Evolutionary conservation across 2,888 invertebrate genomes (phyloP), one percentile per base, ranked within the genome.

Genomic region (Heterodera filipjevi): DNA sequence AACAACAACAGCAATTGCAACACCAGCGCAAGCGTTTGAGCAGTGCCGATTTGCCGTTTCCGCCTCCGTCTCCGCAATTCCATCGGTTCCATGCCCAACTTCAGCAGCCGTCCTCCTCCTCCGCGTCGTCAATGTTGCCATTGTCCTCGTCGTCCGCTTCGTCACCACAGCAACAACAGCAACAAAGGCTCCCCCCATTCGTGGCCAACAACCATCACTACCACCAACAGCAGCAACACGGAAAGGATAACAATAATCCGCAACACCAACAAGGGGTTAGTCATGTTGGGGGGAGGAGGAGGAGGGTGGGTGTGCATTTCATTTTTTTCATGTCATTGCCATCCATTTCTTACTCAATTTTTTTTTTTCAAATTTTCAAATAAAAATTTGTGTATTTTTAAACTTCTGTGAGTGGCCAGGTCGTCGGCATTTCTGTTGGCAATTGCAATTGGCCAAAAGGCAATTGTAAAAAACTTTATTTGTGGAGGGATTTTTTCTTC

Each of bases 11-110:
- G 66, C 30, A 64, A 27, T 5, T 66, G 66, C 32, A 68, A 19
- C 68, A 35, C 16, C 66, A 27, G 14, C 66, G 30, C 66, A 68
- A 35, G 33, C 33, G 33, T 10, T 22, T 35, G 35, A 32, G 35
- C 68, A 68, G 32, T 35, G 35, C 35, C 32, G 68, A 68, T 35
- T 68, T 68, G 68, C 68, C 68, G 6, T 68, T 68, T 68, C 68
- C 68, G 10, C 68, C 66, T 0, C 66, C 32, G 33, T 33, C 66
- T 32, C 27, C 68, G 33, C 68, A 68, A 35, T 68, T 35, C 68
- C 68, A 68, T 22, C 35, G 35, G 16, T 68, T 68, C 68, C 68
- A 68, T 19, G 3, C 19, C 59, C 59, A 59, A 59, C 6, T 59
- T 5, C 59, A n/a, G 27, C 27, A 5, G 8, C 59, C n/a, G 1